A percentile compares a stretch with the other conserved stretches of the same genome.
Conservation (phyloP, 2,113 vertebrate species). For the Orthonyx spaldingii region DNA sequence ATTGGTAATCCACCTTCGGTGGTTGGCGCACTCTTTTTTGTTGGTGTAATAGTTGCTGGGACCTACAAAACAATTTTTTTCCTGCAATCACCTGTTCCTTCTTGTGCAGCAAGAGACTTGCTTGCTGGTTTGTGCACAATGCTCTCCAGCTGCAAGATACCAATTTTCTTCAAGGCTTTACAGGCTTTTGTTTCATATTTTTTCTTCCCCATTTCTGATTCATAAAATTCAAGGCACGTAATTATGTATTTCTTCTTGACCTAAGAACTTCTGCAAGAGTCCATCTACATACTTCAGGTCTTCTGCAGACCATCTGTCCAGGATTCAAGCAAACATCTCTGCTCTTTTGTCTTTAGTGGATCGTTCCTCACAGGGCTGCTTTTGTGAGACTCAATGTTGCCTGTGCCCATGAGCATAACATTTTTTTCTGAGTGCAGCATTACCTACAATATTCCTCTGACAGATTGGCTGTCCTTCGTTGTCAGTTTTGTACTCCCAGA, state of each 20-base stretch:
- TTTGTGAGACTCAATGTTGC: not conserved
- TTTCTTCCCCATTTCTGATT: not conserved
- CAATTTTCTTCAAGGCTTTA: not conserved
- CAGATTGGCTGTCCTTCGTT: not conserved
- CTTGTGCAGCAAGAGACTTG: not conserved
- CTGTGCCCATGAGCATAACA: not conserved
- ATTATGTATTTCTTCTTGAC: not conserved
- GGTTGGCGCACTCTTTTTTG: not conserved
- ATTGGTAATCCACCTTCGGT: not conserved
- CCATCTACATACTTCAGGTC: not conserved
- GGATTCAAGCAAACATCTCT: not conserved
- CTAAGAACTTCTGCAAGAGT: not conserved
- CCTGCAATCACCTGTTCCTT: not conserved
- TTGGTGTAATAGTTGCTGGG: not conserved
- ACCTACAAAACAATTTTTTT: not conserved
- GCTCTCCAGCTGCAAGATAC: not conserved
- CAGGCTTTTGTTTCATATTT: not conserved
- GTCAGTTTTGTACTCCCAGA: not conserved
- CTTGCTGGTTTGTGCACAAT: not conserved
- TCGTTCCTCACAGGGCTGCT: not conserved
- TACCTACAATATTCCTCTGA: not conserved
- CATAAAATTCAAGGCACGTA: not conserved
- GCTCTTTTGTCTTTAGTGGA: not conserved
- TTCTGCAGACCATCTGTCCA: not conserved
- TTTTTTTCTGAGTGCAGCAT: not conserved